These are phyloP conservation scores for Rotaria macrura DNA, from an alignment of 2,888 invertebrate species.

Conservation along the genomic window DNA sequence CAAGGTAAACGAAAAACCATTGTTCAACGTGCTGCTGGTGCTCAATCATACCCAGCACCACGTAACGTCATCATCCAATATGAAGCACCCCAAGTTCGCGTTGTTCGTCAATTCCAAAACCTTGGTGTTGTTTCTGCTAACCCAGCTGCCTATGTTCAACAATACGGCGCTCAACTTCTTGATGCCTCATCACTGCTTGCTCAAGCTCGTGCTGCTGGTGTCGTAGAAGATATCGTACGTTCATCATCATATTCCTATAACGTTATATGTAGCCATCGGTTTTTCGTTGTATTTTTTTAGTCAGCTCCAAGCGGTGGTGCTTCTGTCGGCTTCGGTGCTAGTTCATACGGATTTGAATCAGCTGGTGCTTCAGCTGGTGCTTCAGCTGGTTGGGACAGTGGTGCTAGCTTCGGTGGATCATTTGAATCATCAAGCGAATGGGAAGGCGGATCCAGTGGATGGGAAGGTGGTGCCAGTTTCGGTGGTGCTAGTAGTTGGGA, in stretches of 20 bases:
- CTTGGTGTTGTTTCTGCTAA: background rate
- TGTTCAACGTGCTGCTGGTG: slow-evolving; percentile 11
- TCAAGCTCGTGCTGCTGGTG: background rate
- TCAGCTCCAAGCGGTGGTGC: background rate
- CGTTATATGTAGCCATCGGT: background rate
- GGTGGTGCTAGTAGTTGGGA: background rate
- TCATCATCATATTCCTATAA: background rate
- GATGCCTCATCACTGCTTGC: background rate
- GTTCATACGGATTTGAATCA: background rate
- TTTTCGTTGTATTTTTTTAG: background rate
- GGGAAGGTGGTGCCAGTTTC: too few relatives aligned
- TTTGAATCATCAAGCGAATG: too few relatives aligned
- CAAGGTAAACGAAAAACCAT: background rate
- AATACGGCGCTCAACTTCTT: background rate
- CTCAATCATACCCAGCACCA: background rate
- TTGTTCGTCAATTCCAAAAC: slow-evolving; percentile 12
- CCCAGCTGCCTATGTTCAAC: background rate
- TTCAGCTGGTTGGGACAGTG: too few relatives aligned
- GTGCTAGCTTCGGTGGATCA: too few relatives aligned
- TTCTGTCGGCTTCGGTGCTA: background rate
- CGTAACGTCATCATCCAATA: slow-evolving; percentile 17
- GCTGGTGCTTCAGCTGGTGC: too few relatives aligned
- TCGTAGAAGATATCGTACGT: slow-evolving; percentile 13
- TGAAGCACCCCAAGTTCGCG: background rate
- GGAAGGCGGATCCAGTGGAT: too few relatives aligned